These are phyloP conservation scores for Phortica variegata DNA, from an alignment of 1,140 invertebrate species.

Conservation along the genomic window DNA sequence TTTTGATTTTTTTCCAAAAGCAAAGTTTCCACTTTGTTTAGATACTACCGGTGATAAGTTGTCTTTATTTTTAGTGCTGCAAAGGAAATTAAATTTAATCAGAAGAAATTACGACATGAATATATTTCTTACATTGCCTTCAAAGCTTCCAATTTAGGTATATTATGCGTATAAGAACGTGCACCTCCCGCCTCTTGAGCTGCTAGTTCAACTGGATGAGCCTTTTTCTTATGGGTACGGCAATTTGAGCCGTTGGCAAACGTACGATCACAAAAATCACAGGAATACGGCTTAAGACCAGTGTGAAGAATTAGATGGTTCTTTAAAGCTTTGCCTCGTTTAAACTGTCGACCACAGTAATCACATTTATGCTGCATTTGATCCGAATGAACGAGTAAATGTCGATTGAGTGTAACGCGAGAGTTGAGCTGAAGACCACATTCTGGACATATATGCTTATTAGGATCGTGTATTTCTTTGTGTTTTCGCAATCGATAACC, in stretches of 20 bases:
- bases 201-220: conserved; percentile 48
- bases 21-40: conserved; percentile 20
- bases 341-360: conserved; percentile 22
- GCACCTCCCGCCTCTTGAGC: conserved; percentile 28
- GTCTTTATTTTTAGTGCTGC: too few relatives aligned
- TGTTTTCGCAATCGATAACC: conserved; percentile 13
- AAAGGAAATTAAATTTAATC: too few relatives aligned
- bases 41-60: conserved; percentile 16
- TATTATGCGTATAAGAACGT: too few relatives aligned
- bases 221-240: conserved; percentile 50
- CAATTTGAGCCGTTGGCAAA: conserved; percentile 56
- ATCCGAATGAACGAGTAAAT: conserved; percentile 54
- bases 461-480: conserved; percentile 48
- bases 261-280: conserved; percentile 52
- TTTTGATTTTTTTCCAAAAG: too few relatives aligned
- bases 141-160: too few relatives aligned
- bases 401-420: conserved; percentile 50
- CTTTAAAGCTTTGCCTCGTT: conserved; percentile 37
- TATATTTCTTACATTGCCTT: too few relatives aligned
- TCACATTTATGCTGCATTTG: too few relatives aligned
- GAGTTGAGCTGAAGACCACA: conserved; percentile 54
- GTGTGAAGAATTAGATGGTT: conserved; percentile 49
- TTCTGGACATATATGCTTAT: conserved; percentile 49
- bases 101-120: too few relatives aligned
- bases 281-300: too few relatives aligned